phyloP scores from a whole-genome alignment of 2,888 invertebrate genomes.

The Euclidia mi region DNA sequence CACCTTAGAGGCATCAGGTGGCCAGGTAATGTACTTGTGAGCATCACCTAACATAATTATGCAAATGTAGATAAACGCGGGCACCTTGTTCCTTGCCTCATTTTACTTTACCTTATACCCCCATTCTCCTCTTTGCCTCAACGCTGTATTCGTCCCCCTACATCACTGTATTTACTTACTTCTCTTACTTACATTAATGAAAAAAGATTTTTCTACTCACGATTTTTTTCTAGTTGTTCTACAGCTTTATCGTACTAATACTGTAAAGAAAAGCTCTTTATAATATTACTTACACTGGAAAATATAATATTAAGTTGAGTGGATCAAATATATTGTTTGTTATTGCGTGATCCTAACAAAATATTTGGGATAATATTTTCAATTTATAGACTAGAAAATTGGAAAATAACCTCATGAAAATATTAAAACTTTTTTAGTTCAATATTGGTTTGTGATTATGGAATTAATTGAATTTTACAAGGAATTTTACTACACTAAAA shows the following conservation, averaged over 20 bases:
- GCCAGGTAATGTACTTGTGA: slow-evolving; percentile 48
- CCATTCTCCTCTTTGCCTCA: no score
- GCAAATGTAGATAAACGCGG: slow-evolving; percentile 54
- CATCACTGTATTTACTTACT: slow-evolving; percentile 31
- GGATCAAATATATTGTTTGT: no score
- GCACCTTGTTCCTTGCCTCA: slow-evolving; percentile 48
- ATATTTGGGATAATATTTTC: no score
- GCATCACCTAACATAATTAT: slow-evolving; percentile 56
- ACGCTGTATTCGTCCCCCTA: slow-evolving; percentile 17
- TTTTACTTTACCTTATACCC: slow-evolving; percentile 15
- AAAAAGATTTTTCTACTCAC: slow-evolving; percentile 14
- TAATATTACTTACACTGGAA: no score
- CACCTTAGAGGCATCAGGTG: slow-evolving; percentile 73
- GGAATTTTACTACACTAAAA: no score
- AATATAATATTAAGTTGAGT: no score
- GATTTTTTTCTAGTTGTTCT: background rate
- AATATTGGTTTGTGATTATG: no score
- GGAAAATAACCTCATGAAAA: no score
- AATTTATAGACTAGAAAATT: no score
- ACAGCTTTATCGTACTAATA: background rate
- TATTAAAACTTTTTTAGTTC: no score
- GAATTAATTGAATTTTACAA: no score
- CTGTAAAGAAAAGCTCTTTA: background rate
- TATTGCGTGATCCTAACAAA: no score
- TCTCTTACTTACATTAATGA: slow-evolving; percentile 33